Base-by-base conservation (phyloP, 2,113 vertebrate species). In the Meriones unguiculatus region DNA sequence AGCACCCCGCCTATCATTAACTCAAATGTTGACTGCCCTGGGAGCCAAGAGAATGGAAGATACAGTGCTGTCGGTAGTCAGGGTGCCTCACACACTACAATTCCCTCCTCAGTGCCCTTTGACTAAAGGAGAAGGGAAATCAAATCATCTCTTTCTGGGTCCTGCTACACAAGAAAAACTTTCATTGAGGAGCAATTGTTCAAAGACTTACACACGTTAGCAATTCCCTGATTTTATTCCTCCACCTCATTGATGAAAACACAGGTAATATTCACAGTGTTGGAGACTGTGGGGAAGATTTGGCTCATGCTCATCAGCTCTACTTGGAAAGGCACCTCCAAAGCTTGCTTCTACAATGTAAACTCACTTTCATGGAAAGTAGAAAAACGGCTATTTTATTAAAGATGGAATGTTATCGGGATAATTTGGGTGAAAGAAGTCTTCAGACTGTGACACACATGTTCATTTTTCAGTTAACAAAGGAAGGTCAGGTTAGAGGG, bases 1-100 rank as follows among this genome's bases (percentile, higher is more conserved):
- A 84, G 41, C 73, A 65, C 59, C 59, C 30, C 67, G 69, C 69
- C 67, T 59, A 82, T 91, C 93, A 91, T 94, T 90, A 89, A 76
- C 82, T 78, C 20, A 80, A 62, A 87, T 75, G 62, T 91, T 81
- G 65, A 94, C 76, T 89, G 57, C 9, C 0, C 92, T 62, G 86
- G 82, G 54, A 89, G 54, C 28, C 18, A 52, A 30, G 1, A 8
- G n/a, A 50, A 28, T 5, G 6, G 25, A 38, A 4, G 70, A 54
- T 72, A 54, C 20, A 69, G 52, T 41, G 54, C 41, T 22, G 0
- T 5, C 54, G 20, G 32, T 7, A n/a, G 10, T 24, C 70, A 54
- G 18, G 41, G 35, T 38, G 30, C 62, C 30, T 59, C 41, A 20
- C 4, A 4, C 38, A 64, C n/a, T 35, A 0, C 0, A 25, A 22